Base-by-base conservation (phyloP, 2,797 vertebrate genomes). In the Cercopithecus diana region DNA sequence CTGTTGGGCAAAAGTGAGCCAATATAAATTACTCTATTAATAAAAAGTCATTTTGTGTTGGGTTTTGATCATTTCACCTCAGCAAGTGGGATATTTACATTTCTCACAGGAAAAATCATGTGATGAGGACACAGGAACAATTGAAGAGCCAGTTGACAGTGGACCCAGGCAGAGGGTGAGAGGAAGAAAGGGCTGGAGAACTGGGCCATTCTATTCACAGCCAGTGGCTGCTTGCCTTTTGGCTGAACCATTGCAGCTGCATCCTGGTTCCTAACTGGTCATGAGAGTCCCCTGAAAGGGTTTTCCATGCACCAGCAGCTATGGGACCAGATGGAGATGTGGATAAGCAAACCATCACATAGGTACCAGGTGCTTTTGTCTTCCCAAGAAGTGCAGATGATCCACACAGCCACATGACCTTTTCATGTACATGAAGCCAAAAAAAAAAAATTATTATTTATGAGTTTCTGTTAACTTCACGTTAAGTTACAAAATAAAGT, bases 11-110 rank as follows among this genome's bases (percentile, higher is more conserved):
- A 90, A 92, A 82, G 11, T 39, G 30, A 61, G 64, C 43, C 55
- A 48, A 43, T 70, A 70, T 77, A 83, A 93, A 92, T 83, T 28
- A 90, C 28, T 84, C 64, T 33, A n/a, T 73, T 39, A 95, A 61
- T 92, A 48, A 77, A 43, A 81, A 73, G 30, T 76, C 73, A 24
- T 26, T 82, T 92, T 36, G 73, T 82, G 14, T 92, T 52, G 52
- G 48, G 45, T 94, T 92, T 93, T 75, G n/a, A 81, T 88, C 88
- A n/a, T 52, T 83, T 89, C 41, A 73, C 73, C 28, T n/a, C 26
- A 76, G 88, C 84, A 90, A 88, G 43, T 76, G 26, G 75, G n/a
- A 82, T 52, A 19, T 48, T 92, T 89, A 61, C 45, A 50, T 64
- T 73, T 72, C 64, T 28, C 81, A 17, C 43, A 45, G 36, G 50